These are phyloP conservation scores for Lathronympha strigana DNA, from an alignment of 2,888 invertebrate genomes.

Conservation along the genomic window DNA sequence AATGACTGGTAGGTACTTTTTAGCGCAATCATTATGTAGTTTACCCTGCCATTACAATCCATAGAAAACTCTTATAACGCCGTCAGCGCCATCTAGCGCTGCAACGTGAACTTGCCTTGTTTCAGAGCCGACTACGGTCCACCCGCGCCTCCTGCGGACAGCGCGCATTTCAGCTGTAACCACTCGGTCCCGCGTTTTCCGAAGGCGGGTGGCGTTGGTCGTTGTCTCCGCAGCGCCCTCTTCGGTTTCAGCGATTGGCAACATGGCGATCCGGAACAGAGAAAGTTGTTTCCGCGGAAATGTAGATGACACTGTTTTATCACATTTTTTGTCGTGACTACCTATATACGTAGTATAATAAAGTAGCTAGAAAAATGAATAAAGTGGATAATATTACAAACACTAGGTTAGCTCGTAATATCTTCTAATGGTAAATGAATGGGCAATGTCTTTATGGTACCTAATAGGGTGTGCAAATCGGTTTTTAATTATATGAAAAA, in stretches of 20 bases:
- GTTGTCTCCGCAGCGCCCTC: conserved; percentile 69
- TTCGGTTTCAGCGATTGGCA: conserved; percentile 75
- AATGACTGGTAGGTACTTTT: too few species aligned
- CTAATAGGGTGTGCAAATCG: too few species aligned
- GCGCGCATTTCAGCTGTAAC: conserved; percentile 78
- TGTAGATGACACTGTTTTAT: conserved; percentile 58
- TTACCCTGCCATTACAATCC: background rate
- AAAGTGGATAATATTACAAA: background rate
- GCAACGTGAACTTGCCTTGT: conserved; percentile 82
- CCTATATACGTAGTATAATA: background rate
- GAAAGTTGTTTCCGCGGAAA: conserved; percentile 44
- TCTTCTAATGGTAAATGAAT: too few species aligned
- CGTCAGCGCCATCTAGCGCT: conserved; percentile 66
- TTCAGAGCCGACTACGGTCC: conserved; percentile 91
- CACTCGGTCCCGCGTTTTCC: conserved; percentile 72
- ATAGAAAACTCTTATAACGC: conserved; percentile 4
- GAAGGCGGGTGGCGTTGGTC: conserved; percentile 64
- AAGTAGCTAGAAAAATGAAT: background rate
- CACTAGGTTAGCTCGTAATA: too few species aligned
- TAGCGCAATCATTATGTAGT: too few species aligned
- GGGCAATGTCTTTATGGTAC: too few species aligned
- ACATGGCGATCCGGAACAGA: conserved; percentile 54
- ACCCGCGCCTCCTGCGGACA: conserved; percentile 86
- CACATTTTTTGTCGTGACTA: conserved; percentile 1
- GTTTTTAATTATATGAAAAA: too few species aligned